Conservation (phyloP, 2,113 vertebrate genomes). For the Ammodramus savannarum region DNA sequence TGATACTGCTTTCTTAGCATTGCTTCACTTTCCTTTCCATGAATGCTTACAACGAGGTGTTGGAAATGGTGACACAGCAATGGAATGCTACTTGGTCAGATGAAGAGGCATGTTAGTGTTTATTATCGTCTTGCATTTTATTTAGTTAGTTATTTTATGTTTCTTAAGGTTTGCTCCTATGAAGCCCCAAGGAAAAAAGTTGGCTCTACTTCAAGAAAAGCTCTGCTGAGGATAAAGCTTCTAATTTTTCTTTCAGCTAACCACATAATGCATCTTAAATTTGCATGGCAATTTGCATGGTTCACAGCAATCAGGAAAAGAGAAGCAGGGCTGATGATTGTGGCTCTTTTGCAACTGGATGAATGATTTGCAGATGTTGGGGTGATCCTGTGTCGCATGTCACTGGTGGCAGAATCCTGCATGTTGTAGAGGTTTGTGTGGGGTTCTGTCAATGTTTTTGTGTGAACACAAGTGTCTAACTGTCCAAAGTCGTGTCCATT, state of each 20-base stretch:
- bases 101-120: background rate
- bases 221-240: background rate
- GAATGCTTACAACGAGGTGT: background rate
- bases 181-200: background rate
- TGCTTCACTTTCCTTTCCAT: background rate
- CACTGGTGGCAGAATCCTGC: background rate
- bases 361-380: background rate
- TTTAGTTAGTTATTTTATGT: background rate
- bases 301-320: background rate
- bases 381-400: background rate
- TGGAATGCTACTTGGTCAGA: background rate
- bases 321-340: background rate
- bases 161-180: background rate
- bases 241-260: background rate
- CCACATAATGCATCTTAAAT: background rate
- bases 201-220: background rate
- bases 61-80: background rate
- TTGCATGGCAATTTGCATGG: background rate
- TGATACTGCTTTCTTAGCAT: background rate
- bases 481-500: background rate
- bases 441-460: background rate
- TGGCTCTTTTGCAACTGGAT: background rate
- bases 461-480: background rate
- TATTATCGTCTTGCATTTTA: background rate
- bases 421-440: background rate